These are phyloP conservation scores for Shinisaurus crocodilurus DNA, from an alignment of 2,113 vertebrate genomes.

Conservation along the genomic window DNA sequence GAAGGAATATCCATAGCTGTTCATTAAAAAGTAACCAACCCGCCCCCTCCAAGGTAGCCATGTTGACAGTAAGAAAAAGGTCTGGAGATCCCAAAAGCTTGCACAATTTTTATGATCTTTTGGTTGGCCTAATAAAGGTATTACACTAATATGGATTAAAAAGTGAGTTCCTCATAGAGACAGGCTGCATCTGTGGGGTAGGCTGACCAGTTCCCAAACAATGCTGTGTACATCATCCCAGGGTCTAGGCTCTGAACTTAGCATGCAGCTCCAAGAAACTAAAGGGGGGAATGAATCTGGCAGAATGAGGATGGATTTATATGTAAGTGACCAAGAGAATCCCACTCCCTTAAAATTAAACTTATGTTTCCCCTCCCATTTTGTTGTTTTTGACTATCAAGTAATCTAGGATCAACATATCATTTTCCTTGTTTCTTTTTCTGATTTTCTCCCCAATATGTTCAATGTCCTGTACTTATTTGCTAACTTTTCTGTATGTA, in stretches of 20 bases:
- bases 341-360: not conserved
- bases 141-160: too few species aligned
- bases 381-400: not conserved
- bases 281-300: not conserved
- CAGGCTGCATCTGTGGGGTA: not conserved
- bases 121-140: too few species aligned
- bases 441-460: not conserved
- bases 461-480: not conserved
- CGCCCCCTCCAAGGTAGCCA: too few species aligned
- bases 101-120: too few species aligned
- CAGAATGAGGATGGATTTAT: not conserved
- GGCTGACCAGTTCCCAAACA: not conserved
- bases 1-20: not conserved
- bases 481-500: not conserved
- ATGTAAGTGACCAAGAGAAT: not conserved
- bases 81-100: too few species aligned
- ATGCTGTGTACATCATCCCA: not conserved
- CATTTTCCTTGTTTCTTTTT: not conserved
- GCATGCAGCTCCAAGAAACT: not conserved
- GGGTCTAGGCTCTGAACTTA: too few species aligned
- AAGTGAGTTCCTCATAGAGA: not conserved
- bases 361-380: not conserved
- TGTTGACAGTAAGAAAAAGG: too few species aligned
- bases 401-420: not conserved
- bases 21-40: not conserved